Evolutionary conservation across 2,888 invertebrate species (phyloP), one percentile per base, ranked within the genome.

Genomic region (Philopedon plagiatum): DNA sequence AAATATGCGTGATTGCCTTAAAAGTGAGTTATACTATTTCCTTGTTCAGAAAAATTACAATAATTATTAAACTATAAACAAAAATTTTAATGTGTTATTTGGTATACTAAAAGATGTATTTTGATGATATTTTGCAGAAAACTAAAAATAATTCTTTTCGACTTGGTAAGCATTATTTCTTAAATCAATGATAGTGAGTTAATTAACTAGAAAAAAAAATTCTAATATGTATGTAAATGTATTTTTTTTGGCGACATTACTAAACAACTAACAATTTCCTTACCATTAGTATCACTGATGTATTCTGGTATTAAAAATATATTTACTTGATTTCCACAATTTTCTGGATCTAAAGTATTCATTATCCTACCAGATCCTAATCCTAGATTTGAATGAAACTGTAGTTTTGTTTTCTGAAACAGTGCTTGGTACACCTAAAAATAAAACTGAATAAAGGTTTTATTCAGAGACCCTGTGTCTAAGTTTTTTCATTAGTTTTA

Each of bases 281-380:
- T 41, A 64, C 70, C 58, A 23, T 70, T 58, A 23, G n/a, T 26
- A 18, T 72, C 69, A 19, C 74, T 58, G 76, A 86, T 85, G 61
- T 91, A 88, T 77, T 90, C 89, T 4, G 93, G 92, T 79, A 94
- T 85, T 7, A 93, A 84, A 82, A 91, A 93, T 73, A 94, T 83
- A 84, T 93, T 93, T 62, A 93, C 87, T 1, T 91, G 89, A 23
- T 87, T 84, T 0, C 91, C 91, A 78, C 89, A 90, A 51, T 86
- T 85, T 23, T 87, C 87, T 7, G 88, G 85, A 75, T 84, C 87
- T 77, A 90, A 86, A 51, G 87, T 87, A 65, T 88, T 87, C 15
- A 87, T 83, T 39, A 87, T 80, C 75, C 83, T 82, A 19, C 87
- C 87, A 66, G 84, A 85, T 5, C 85, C 83, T 66, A 88, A 85